phyloP scores from a whole-genome alignment of 2,888 invertebrate species.

The Timandra comae region DNA sequence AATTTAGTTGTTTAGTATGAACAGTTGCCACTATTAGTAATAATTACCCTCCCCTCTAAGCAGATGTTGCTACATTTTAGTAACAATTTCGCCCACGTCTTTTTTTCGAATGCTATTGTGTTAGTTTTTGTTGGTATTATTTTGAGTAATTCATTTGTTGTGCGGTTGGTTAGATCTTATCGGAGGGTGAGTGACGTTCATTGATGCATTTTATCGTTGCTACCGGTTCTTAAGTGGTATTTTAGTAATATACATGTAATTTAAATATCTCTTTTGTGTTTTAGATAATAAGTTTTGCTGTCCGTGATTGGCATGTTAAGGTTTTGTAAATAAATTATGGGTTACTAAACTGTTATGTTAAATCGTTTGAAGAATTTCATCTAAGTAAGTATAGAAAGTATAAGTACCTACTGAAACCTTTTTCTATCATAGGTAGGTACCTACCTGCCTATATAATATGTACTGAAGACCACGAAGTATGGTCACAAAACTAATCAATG shows the following conservation, averaged over 20 bases:
- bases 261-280: slow-evolving; percentile 1
- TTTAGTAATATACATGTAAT: slow-evolving; percentile 1
- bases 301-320: too few relatives aligned
- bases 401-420: too few relatives aligned
- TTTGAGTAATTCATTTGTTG: slow-evolving; percentile 72
- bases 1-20: slow-evolving; percentile 3
- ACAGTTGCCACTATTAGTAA: slow-evolving; percentile 13
- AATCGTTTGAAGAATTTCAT: too few relatives aligned
- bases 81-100: slow-evolving; percentile 73
- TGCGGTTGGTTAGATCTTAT: slow-evolving; percentile 71
- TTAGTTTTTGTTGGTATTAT: slow-evolving; percentile 62
- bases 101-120: slow-evolving; percentile 62
- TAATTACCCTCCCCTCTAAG: slow-evolving; percentile 49
- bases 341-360: too few relatives aligned
- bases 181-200: slow-evolving; percentile 59
- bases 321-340: too few relatives aligned
- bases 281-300: slow-evolving; percentile 10
- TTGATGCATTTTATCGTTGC: slow-evolving; percentile 55
- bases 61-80: slow-evolving; percentile 76
- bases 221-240: slow-evolving; percentile 41
- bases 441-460: too few relatives aligned
- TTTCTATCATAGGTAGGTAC: too few relatives aligned
- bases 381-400: too few relatives aligned
- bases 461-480: too few relatives aligned
- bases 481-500: too few relatives aligned